Conservation (phyloP, 2,888 invertebrate species). For the Nemotelus nigrinus region DNA sequence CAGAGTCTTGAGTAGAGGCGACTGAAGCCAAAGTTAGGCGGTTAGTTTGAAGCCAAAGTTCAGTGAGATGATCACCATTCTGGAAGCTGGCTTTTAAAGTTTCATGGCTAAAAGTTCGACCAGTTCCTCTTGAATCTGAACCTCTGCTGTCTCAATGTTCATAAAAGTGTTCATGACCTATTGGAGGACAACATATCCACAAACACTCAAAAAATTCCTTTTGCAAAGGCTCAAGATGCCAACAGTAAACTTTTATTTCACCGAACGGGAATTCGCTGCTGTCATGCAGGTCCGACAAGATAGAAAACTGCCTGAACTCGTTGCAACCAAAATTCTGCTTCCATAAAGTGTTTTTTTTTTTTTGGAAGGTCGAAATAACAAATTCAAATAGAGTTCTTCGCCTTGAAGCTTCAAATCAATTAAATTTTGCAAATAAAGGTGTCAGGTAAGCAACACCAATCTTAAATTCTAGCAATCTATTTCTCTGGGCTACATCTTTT, state of each 20-base stretch:
- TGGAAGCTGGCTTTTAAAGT: not conserved
- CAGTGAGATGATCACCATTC: not conserved
- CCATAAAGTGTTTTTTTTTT: not conserved
- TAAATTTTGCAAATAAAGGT: not conserved
- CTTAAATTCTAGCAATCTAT: not conserved
- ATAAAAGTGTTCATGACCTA: not conserved
- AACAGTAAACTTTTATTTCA: not conserved
- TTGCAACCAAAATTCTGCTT: not conserved
- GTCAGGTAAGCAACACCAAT: not conserved
- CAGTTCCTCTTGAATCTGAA: not conserved
- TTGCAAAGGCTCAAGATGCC: not conserved
- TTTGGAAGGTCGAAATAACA: not conserved
- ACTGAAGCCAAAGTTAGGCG: too few species aligned
- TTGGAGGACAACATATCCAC: not conserved
- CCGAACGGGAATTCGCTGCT: not conserved
- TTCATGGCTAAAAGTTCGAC: not conserved
- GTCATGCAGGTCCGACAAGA: not conserved
- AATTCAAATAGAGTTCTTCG: not conserved
- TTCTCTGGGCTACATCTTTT: not conserved
- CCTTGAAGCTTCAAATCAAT: not conserved
- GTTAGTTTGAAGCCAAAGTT: not conserved
- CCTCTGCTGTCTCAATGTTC: not conserved
- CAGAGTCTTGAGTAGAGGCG: too few species aligned
- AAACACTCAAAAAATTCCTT: not conserved
- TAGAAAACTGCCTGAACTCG: not conserved